Conservation (phyloP, 2,113 vertebrate species). For the Alces alces region DNA sequence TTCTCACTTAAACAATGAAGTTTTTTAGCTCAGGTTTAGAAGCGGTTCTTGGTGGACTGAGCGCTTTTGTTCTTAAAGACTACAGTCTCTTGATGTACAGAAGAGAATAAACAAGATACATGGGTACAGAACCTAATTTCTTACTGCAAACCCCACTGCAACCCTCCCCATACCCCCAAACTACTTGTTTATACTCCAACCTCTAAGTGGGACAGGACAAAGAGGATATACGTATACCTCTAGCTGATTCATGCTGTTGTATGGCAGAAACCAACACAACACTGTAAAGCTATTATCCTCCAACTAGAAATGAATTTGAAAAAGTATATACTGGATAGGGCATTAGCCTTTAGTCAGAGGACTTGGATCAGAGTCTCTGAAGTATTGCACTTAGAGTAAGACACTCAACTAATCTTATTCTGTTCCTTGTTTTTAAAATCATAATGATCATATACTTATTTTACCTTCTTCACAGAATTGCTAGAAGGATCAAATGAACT, state of each 20-base stretch:
- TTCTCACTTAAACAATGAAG: background rate
- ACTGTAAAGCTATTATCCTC: background rate
- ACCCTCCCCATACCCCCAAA: background rate
- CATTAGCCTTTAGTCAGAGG: background rate
- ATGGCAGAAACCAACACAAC: background rate
- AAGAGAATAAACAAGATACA: background rate
- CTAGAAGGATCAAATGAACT: constrained; percentile 9
- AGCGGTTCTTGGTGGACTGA: background rate
- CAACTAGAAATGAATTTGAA: background rate
- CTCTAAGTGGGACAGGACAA: background rate
- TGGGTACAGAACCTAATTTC: background rate
- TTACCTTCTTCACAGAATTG: background rate
- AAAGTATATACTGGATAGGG: background rate
- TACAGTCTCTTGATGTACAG: background rate
- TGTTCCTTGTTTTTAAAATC: constrained; percentile 25
- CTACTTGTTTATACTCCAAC: background rate
- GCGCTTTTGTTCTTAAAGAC: background rate
- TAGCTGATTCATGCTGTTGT: background rate
- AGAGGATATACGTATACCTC: background rate
- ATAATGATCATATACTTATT: background rate
- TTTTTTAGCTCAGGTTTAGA: background rate
- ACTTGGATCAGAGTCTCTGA: background rate
- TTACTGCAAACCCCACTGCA: background rate
- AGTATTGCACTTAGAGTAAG: background rate
- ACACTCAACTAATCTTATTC: constrained; percentile 1